A percentile compares a stretch with the other conserved stretches of the same genome.
These are phyloP conservation scores for Drosophila sproati DNA, from an alignment of 1,140 invertebrate genomes.

Conservation along the genomic window DNA sequence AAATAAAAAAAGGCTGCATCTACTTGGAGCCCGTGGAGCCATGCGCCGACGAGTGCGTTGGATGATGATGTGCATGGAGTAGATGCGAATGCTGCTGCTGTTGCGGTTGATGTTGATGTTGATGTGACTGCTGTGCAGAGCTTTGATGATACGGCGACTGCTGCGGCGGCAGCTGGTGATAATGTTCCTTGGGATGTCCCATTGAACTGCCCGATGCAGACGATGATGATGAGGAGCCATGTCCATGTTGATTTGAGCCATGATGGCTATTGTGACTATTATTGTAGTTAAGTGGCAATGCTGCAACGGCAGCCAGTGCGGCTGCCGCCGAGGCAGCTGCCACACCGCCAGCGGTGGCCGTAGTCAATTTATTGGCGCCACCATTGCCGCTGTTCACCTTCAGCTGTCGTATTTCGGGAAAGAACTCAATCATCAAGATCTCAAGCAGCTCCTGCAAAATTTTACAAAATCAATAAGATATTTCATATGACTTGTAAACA, in stretches of 20 bases:
- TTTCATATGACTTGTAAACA: background rate
- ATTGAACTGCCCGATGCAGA: constrained; percentile 1
- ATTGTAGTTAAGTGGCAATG: constrained; percentile 51
- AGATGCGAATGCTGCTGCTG: background rate
- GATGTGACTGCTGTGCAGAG: constrained; percentile 15
- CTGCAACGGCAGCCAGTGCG: constrained; percentile 54
- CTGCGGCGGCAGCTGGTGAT: constrained; percentile 37
- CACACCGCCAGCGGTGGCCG: constrained; percentile 65
- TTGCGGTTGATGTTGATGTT: constrained; percentile 8
- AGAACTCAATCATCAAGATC: constrained; percentile 89
- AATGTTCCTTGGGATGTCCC: constrained; percentile 27
- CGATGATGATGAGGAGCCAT: background rate
- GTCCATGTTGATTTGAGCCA: constrained; percentile 5
- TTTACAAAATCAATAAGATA: constrained; percentile 23
- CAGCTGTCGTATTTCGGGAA: constrained; percentile 88
- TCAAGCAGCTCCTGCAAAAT: constrained; percentile 89
- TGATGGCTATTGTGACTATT: constrained; percentile 32
- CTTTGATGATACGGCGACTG: constrained; percentile 39
- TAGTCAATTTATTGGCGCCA: constrained; percentile 59
- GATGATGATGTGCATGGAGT: constrained; percentile 28
- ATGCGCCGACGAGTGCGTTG: constrained; percentile 46
- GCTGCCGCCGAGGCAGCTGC: constrained; percentile 64
- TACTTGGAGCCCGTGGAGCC: constrained; percentile 54
- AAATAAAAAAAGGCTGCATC: constrained; percentile 9
- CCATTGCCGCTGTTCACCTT: constrained; percentile 61